Evolutionary conservation across 2,113 vertebrate genomes (phyloP).

Genomic region (Oxygymnocypris stewartii): DNA sequence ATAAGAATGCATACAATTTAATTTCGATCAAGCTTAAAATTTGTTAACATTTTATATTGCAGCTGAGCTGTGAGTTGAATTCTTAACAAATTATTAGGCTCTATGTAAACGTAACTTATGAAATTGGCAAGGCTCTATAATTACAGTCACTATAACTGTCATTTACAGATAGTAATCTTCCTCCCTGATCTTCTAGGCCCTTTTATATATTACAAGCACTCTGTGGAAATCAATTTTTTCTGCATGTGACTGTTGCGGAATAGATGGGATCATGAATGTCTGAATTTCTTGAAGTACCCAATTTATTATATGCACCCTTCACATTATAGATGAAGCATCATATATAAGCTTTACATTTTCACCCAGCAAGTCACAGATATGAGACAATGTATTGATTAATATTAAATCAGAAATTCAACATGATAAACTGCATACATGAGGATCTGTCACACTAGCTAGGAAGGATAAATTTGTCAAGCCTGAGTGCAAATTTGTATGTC

Average conservation of each 20-base stretch:
- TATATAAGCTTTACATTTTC: background rate
- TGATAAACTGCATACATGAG: background rate
- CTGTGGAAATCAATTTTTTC: background rate
- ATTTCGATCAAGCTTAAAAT: background rate
- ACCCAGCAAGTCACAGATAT: background rate
- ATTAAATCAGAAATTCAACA: background rate
- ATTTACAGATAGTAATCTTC: background rate
- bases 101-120: background rate
- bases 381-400: background rate
- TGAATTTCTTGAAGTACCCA: background rate
- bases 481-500: background rate
- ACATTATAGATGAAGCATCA: constrained; percentile 2
- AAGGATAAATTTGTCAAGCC: background rate
- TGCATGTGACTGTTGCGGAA: background rate
- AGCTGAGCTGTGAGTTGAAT: background rate
- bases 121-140: background rate
- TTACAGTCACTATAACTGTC: background rate
- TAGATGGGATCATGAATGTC: background rate
- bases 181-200: background rate
- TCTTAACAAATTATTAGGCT: background rate
- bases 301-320: constrained; percentile 4
- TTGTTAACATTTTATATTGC: background rate
- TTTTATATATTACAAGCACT: background rate
- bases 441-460: background rate
- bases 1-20: too few species aligned